These are phyloP conservation scores for Caranx melampygus DNA, from an alignment of 2,113 vertebrate species.

Conservation along the genomic window DNA sequence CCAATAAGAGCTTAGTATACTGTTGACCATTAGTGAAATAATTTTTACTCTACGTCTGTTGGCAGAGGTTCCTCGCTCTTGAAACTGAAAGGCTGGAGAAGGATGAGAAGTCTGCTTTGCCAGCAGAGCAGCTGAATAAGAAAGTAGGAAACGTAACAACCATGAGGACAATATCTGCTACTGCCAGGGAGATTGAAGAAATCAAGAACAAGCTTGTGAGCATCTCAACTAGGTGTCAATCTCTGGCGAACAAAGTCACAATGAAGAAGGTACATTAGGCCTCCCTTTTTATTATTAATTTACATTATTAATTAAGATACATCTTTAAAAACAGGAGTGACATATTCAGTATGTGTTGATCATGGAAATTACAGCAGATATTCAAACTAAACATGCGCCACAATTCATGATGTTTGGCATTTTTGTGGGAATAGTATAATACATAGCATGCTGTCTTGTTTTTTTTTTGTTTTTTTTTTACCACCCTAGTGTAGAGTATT, in stretches of 20 bases:
- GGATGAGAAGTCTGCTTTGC: slow-evolving; percentile 80
- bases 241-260: slow-evolving; percentile 73
- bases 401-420: too few species aligned
- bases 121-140: slow-evolving; percentile 77
- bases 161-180: slow-evolving; percentile 76
- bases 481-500: too few species aligned
- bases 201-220: slow-evolving; percentile 78
- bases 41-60: slow-evolving; percentile 5
- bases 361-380: neutral
- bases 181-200: slow-evolving; percentile 76
- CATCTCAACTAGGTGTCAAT: slow-evolving; percentile 77
- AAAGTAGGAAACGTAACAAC: slow-evolving; percentile 13
- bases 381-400: too few species aligned
- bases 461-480: too few species aligned
- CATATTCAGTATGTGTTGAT: neutral
- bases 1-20: neutral
- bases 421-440: too few species aligned
- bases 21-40: neutral
- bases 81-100: slow-evolving; percentile 82
- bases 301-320: neutral
- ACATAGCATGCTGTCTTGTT: too few species aligned
- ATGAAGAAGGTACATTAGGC: slow-evolving; percentile 14
- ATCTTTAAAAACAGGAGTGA: neutral
- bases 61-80: slow-evolving; percentile 86
- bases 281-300: neutral